Evolutionary conservation across 2,888 invertebrate genomes (phyloP).

Genomic region (Eueremaeus valkanovi): DNA sequence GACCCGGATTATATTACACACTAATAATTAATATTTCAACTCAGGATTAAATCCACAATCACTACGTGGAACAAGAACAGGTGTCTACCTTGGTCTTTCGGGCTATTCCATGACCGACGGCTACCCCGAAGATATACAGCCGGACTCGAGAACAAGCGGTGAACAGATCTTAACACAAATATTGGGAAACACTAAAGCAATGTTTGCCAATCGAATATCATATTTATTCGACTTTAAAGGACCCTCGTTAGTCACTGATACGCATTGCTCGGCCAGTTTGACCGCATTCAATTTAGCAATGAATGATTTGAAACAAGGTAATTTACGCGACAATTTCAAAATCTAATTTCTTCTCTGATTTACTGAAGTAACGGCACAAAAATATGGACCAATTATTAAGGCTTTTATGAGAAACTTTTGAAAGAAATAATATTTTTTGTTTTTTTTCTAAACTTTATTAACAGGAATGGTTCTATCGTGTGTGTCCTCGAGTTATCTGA

Average conservation of each 20-base stretch:
- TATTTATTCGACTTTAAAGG: constrained; percentile 88
- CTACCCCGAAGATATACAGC: constrained; percentile 64
- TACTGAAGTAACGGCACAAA: no score
- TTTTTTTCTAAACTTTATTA: no score
- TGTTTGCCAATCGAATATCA: constrained; percentile 87
- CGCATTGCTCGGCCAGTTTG: constrained; percentile 93
- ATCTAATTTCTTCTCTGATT: no score
- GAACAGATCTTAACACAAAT: constrained; percentile 77
- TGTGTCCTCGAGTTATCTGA: no score
- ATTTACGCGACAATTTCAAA: no score
- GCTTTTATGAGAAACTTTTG: no score
- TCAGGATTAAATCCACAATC: constrained; percentile 58
- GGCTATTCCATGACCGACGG: constrained; percentile 80
- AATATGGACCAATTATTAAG: no score
- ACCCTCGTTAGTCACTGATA: constrained; percentile 83
- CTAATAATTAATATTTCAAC: no score
- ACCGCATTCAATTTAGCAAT: constrained; percentile 83
- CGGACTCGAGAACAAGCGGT: constrained; percentile 55
- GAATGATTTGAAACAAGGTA: constrained; percentile 69
- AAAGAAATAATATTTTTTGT: no score
- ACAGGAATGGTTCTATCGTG: no score
- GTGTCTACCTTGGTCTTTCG: constrained; percentile 89
- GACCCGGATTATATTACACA: no score
- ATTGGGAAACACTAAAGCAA: constrained; percentile 81
- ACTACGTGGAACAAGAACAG: constrained; percentile 79